A percentile compares a stretch with the other conserved stretches of the same genome.
Conservation (phyloP, 2,888 invertebrate genomes). For the Coelopa pilipes region DNA sequence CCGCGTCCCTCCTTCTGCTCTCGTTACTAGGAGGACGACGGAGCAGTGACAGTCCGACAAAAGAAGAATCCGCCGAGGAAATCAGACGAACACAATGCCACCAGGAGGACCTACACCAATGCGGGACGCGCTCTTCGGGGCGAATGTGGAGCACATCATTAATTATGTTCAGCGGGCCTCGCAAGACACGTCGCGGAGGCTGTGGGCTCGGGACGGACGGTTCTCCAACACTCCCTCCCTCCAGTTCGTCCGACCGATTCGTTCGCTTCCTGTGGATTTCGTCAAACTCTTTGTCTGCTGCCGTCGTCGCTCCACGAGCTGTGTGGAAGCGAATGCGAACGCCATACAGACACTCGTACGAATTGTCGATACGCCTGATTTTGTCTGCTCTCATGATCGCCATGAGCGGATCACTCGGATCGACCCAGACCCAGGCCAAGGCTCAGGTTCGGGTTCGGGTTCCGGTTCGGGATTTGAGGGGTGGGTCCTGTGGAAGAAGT, state of each 20-base stretch:
- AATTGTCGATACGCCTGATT: conserved; percentile 25
- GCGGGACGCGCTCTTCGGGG: conserved; percentile 41
- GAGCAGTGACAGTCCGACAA: conserved; percentile 58
- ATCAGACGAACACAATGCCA: conserved; percentile 45
- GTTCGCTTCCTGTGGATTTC: conserved; percentile 56
- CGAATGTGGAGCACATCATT: conserved; percentile 65
- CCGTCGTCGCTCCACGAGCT: not conserved
- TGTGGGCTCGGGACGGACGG: conserved; percentile 43
- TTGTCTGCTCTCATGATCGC: not conserved
- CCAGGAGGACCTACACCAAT: conserved; percentile 59
- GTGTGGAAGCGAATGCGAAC: conserved; percentile 1
- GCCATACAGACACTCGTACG: not conserved
- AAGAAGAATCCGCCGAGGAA: conserved; percentile 46
- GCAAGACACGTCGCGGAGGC: conserved; percentile 45
- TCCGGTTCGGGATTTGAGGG: no score
- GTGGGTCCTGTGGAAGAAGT: no score
- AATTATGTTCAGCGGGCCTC: conserved; percentile 57
- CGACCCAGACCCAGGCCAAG: no score
- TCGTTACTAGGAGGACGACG: conserved; percentile 41
- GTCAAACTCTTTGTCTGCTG: conserved; percentile 41
- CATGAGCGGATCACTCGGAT: no score
- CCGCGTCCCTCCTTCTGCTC: no score
- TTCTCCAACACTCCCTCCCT: not conserved
- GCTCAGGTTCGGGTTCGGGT: no score
- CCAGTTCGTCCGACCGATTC: not conserved